A percentile compares a stretch with the other conserved stretches of the same genome.
Conservation (phyloP, 2,113 vertebrate genomes). For the Pteronura brasiliensis region DNA sequence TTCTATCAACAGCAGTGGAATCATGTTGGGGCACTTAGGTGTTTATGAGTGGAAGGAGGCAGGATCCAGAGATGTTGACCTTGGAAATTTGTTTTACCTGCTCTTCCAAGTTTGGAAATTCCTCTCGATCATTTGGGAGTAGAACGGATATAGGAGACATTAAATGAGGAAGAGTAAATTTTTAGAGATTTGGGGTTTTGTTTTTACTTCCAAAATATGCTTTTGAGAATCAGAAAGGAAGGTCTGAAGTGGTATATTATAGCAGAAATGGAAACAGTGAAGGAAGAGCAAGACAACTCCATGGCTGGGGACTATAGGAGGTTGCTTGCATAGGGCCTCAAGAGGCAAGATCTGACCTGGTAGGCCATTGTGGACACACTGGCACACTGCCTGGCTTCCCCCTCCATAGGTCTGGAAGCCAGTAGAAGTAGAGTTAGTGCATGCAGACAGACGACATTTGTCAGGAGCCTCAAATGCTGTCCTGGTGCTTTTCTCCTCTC, state of each 20-base stretch:
- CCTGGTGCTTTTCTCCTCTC: not conserved
- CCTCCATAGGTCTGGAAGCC: not conserved
- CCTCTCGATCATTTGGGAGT: not conserved
- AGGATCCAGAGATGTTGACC: not conserved
- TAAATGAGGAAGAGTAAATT: not conserved
- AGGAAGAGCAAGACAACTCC: not conserved
- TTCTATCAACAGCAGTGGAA: not conserved
- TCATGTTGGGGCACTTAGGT: too few species aligned
- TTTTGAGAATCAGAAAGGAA: not conserved
- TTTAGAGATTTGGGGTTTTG: not conserved
- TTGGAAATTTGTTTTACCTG: not conserved
- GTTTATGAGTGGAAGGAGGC: not conserved
- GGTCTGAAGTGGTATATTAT: not conserved
- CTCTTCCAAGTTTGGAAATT: not conserved
- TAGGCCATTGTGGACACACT: not conserved
- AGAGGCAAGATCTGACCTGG: not conserved
- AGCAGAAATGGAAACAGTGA: not conserved
- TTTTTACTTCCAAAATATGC: not conserved
- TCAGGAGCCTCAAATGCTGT: not conserved
- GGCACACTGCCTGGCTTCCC: not conserved
- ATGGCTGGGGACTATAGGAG: not conserved
- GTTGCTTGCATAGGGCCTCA: not conserved
- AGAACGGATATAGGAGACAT: not conserved
- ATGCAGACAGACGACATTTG: too few species aligned
- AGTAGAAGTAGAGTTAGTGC: not conserved